phyloP scores from a whole-genome alignment of 2,797 vertebrate genomes.

The Anguilla anguilla region DNA sequence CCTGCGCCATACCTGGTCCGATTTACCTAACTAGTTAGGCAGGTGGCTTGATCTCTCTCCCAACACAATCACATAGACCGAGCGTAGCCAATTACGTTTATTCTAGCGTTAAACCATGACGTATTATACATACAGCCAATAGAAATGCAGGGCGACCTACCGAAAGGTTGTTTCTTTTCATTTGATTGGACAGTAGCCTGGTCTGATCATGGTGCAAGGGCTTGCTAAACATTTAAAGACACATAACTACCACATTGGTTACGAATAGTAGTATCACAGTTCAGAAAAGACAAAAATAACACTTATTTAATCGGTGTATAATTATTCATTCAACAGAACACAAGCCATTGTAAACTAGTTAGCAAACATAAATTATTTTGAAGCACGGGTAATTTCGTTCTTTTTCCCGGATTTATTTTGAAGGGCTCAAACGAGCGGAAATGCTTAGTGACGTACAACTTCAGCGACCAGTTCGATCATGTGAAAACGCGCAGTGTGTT shows the following conservation, averaged over 20 bases:
- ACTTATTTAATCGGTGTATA: background rate
- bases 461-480: background rate
- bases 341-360: background rate
- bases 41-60: background rate
- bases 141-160: slow-evolving; percentile 12
- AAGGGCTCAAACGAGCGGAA: slow-evolving; percentile 23
- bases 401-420: slow-evolving; percentile 28
- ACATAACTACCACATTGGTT: background rate
- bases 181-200: slow-evolving; percentile 48
- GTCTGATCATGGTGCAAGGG: slow-evolving; percentile 57
- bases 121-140: slow-evolving; percentile 40
- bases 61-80: background rate
- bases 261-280: background rate
- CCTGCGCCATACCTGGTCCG: background rate
- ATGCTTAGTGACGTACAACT: slow-evolving; percentile 24
- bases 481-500: background rate
- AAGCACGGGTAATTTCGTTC: background rate
- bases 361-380: background rate
- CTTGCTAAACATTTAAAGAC: slow-evolving; percentile 16
- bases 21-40: slow-evolving; percentile 5
- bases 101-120: background rate
- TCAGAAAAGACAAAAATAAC: background rate
- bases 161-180: background rate
- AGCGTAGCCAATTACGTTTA: slow-evolving; percentile 17
- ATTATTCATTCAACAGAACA: background rate